Percentiles rank a stretch among this genome's conserved stretches.
Evolutionary conservation across 2,113 vertebrate species (phyloP).

Genomic region (Thalassoma bifasciatum): DNA sequence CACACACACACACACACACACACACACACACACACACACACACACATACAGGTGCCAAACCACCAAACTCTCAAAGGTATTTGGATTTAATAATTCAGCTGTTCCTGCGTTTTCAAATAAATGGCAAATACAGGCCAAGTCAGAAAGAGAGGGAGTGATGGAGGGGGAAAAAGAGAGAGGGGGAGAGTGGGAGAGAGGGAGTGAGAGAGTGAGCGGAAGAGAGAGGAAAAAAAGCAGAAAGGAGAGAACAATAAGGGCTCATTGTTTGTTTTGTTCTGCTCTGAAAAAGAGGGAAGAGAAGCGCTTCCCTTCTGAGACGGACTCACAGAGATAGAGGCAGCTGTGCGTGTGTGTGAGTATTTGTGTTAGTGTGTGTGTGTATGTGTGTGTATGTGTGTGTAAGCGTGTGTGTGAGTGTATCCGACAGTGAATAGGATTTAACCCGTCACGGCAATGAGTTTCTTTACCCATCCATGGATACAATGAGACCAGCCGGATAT

Average conservation of each 20-base stretch:
- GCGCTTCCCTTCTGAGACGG: constrained; percentile 80
- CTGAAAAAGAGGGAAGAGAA: constrained; percentile 81
- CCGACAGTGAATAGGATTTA: constrained; percentile 81
- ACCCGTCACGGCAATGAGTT: constrained; percentile 83
- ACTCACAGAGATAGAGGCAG: constrained; percentile 79
- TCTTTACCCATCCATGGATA: constrained; percentile 81
- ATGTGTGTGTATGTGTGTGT: constrained; percentile 34
- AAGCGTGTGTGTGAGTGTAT: constrained; percentile 50
- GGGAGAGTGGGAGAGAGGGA: constrained; percentile 31
- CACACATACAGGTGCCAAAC: constrained; percentile 33
- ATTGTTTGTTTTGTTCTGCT: constrained; percentile 85
- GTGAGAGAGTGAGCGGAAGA: constrained; percentile 60
- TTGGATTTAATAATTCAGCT: constrained; percentile 57
- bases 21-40: too few species aligned
- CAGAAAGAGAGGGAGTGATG: constrained; percentile 18
- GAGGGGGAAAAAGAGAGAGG: constrained; percentile 31
- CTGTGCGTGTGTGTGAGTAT: constrained; percentile 55
- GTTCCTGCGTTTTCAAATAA: constrained; percentile 47
- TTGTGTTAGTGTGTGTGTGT: constrained; percentile 40
- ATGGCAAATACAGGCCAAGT: constrained; percentile 32
- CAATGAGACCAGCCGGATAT: constrained; percentile 80
- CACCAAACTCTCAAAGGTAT: constrained; percentile 40
- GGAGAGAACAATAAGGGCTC: constrained; percentile 77
- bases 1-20: too few species aligned
- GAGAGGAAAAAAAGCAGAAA: constrained; percentile 72